These are phyloP conservation scores for Cataglyphis rosenhaueri DNA, from an alignment of 2,888 invertebrate genomes.

Conservation along the genomic window DNA sequence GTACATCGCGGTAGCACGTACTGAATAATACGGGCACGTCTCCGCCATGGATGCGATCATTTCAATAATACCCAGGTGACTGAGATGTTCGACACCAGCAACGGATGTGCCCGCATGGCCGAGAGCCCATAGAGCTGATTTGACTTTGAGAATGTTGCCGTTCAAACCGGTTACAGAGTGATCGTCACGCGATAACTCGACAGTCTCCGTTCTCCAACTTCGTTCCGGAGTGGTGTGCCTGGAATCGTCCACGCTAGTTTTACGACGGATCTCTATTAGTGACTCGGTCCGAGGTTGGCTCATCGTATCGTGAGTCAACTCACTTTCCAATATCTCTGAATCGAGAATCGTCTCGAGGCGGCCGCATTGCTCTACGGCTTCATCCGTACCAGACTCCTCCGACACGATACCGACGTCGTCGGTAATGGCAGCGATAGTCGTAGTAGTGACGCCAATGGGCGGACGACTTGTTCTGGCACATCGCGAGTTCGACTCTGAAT, in stretches of 20 bases:
- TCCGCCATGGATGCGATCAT: constrained; percentile 90
- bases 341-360: constrained; percentile 83
- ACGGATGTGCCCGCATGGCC: constrained; percentile 93
- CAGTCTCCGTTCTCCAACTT: constrained; percentile 76
- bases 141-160: constrained; percentile 89
- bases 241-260: constrained; percentile 82
- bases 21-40: constrained; percentile 93
- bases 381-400: constrained; percentile 77
- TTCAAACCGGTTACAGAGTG: constrained; percentile 66
- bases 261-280: constrained; percentile 77
- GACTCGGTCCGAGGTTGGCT: constrained; percentile 76
- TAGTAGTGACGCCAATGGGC: constrained; percentile 71
- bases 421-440: constrained; percentile 68
- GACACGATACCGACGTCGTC: constrained; percentile 78
- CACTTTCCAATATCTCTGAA: constrained; percentile 78
- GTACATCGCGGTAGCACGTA: constrained; percentile 96
- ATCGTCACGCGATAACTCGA: constrained; percentile 73
- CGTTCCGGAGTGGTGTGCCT: constrained; percentile 82
- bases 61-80: constrained; percentile 87
- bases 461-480: constrained; percentile 73
- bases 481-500: constrained; percentile 75
- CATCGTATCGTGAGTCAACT: constrained; percentile 52
- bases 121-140: constrained; percentile 95
- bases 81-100: constrained; percentile 91
- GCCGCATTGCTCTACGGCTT: constrained; percentile 73